These are phyloP conservation scores for Bombus huntii DNA, from an alignment of 1,140 invertebrate genomes.

Conservation along the genomic window DNA sequence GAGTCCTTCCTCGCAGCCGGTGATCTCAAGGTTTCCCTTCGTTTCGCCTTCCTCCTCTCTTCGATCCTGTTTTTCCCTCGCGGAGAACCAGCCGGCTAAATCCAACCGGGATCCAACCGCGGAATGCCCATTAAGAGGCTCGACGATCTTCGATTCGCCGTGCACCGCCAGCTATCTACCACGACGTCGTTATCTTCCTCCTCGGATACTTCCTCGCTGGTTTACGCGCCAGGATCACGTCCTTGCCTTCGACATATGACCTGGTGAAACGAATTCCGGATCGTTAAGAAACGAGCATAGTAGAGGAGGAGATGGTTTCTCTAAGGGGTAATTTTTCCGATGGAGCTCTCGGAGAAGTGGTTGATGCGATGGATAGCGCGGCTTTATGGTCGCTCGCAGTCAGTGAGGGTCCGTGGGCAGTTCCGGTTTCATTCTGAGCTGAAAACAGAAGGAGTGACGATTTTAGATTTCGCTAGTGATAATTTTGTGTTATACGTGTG, in stretches of 20 bases:
- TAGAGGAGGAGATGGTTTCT: neutral
- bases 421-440: neutral
- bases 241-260: neutral
- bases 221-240: neutral
- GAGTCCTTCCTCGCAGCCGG: conserved; percentile 27
- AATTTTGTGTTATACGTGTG: no score
- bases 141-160: conserved; percentile 23
- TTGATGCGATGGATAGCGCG: neutral
- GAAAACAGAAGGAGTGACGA: neutral
- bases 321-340: neutral
- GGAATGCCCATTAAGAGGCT: conserved; percentile 58
- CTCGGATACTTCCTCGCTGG: neutral
- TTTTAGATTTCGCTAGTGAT: neutral
- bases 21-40: conserved; percentile 48
- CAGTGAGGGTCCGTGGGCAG: neutral
- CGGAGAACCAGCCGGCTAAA: conserved; percentile 36
- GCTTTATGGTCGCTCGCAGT: neutral
- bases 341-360: no score
- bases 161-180: conserved; percentile 18
- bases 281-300: neutral
- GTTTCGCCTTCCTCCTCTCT: conserved; percentile 1
- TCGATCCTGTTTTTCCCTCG: conserved; percentile 49
- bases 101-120: conserved; percentile 49
- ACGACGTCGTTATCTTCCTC: conserved; percentile 11
- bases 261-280: neutral